Evolutionary conservation across 2,888 invertebrate genomes (phyloP).

Genomic region (Meliscaeva auricollis): DNA sequence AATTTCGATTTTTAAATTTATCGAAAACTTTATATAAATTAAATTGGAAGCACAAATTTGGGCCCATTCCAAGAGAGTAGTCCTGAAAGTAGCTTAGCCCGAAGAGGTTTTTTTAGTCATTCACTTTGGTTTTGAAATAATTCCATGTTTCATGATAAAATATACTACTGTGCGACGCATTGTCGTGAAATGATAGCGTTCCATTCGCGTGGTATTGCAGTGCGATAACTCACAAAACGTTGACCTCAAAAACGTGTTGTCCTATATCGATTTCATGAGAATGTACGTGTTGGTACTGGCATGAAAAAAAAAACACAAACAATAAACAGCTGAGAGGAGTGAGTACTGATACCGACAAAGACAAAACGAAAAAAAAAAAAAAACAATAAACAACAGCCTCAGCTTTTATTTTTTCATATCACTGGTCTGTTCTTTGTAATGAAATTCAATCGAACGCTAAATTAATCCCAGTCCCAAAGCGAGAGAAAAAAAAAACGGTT

Average conservation of each 20-base stretch:
- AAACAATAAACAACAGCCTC: background rate
- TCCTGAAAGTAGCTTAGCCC: too few relatives aligned
- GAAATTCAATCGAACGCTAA: slow-evolving; percentile 10
- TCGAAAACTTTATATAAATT: too few relatives aligned
- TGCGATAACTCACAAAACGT: slow-evolving; percentile 23
- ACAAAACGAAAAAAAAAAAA: background rate
- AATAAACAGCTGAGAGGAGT: slow-evolving; percentile 6
- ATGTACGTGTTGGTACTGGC: background rate
- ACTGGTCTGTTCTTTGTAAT: background rate
- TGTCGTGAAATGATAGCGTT: background rate
- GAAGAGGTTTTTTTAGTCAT: too few relatives aligned
- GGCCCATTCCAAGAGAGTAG: too few relatives aligned
- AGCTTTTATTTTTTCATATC: background rate
- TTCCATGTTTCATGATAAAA: background rate
- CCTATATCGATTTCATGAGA: slow-evolving; percentile 15
- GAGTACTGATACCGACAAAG: background rate
- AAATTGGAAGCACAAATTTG: too few relatives aligned
- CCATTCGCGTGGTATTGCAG: background rate
- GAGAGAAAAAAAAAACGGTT: background rate
- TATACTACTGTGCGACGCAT: background rate
- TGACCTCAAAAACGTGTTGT: slow-evolving; percentile 21
- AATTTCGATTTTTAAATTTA: too few relatives aligned
- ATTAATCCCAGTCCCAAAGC: background rate
- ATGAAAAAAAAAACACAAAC: background rate
- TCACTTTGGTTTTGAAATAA: background rate